Evolutionary conservation across 2,888 invertebrate genomes (phyloP).

Genomic region (Eueremaeus valkanovi): DNA sequence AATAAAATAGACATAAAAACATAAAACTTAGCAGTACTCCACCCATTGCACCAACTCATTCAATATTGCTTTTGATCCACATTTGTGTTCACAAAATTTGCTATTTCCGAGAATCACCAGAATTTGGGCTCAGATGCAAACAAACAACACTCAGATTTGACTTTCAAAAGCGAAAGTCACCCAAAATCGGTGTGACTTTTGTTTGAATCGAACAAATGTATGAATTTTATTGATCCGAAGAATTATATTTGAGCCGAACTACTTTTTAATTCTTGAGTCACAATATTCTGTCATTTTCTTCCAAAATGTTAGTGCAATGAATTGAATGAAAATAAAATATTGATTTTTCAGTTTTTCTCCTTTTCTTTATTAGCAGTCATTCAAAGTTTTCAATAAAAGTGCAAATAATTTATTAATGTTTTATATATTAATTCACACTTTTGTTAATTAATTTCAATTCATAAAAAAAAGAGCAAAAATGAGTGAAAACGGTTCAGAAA

Average conservation of each 20-base stretch:
- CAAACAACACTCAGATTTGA: neutral
- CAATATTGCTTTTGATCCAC: conserved; percentile 22
- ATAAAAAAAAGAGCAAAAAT: too few relatives aligned
- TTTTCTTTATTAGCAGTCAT: neutral
- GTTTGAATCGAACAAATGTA: neutral
- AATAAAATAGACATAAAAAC: conserved; percentile 34
- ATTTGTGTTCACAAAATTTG: neutral
- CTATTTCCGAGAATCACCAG: neutral
- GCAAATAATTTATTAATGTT: neutral
- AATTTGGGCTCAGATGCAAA: neutral
- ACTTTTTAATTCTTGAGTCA: neutral
- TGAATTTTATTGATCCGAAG: neutral
- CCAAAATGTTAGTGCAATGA: too few relatives aligned
- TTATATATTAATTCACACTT: conserved; percentile 12
- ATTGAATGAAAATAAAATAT: neutral
- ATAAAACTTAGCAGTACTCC: neutral
- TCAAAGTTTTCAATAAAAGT: conserved; percentile 10
- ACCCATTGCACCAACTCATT: neutral
- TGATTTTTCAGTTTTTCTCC: neutral
- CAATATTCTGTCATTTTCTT: neutral
- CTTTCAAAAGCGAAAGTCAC: neutral
- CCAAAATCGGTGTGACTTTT: neutral
- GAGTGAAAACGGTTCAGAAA: conserved; percentile 29
- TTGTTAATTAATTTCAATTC: neutral
- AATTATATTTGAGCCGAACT: too few relatives aligned